A percentile compares a stretch with the other conserved stretches of the same genome.
Evolutionary conservation across 2,113 vertebrate species (phyloP).

Genomic region (Malaclemys terrapin): DNA sequence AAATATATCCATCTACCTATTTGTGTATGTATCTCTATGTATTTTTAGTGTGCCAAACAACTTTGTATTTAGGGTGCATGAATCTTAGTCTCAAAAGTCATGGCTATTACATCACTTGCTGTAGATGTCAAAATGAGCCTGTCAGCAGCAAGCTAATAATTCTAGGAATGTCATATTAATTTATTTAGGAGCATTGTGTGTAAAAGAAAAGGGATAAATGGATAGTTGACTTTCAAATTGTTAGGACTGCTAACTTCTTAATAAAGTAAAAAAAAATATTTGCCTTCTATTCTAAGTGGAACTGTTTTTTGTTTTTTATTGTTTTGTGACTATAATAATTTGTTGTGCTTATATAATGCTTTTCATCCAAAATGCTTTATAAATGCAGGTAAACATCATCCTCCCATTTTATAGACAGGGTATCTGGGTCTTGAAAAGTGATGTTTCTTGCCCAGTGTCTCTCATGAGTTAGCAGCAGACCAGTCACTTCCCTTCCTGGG

Average conservation of each 20-base stretch:
- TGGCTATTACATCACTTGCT: neutral
- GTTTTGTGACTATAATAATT: neutral
- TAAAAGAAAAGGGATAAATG: neutral
- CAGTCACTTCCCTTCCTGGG: neutral
- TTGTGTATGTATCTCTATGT: neutral
- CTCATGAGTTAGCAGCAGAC: neutral
- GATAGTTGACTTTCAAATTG: neutral
- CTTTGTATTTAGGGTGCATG: neutral
- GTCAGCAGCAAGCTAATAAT: neutral
- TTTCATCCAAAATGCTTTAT: neutral
- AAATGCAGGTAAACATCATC: neutral
- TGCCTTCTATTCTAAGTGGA: neutral
- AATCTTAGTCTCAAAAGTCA: neutral
- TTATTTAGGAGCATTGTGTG: neutral
- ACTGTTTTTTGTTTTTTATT: neutral
- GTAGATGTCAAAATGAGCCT: neutral
- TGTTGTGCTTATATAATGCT: fast-evolving
- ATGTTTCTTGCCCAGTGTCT: neutral
- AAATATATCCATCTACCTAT: neutral
- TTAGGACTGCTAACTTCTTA: neutral
- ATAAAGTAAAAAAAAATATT: neutral
- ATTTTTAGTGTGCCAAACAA: neutral
- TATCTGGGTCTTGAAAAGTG: neutral
- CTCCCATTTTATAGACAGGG: neutral
- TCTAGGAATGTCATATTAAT: neutral